These are phyloP conservation scores for Huso huso DNA, from an alignment of 2,797 vertebrate genomes.

Conservation along the genomic window DNA sequence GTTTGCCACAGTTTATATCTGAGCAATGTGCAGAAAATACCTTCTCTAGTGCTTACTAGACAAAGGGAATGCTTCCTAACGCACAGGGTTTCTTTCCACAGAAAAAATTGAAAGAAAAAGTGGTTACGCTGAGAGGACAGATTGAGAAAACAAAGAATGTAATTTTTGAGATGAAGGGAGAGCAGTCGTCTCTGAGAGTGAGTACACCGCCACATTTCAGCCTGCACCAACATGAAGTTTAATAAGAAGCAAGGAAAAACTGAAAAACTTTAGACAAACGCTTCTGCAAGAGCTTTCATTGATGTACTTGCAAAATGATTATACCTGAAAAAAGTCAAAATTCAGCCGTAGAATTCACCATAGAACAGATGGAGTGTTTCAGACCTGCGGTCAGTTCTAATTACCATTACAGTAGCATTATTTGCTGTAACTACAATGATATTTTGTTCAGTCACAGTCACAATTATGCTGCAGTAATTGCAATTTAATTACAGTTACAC, in stretches of 20 bases:
- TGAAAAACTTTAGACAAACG: no score
- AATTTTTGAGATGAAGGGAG: constrained; percentile 48
- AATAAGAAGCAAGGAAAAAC: not conserved
- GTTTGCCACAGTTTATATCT: not conserved
- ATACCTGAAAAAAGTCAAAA: no score
- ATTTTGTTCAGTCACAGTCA: no score
- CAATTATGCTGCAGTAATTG: no score
- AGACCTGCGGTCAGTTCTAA: no score
- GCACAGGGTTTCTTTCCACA: constrained; percentile 34
- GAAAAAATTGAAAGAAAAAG: constrained; percentile 49
- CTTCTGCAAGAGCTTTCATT: not conserved
- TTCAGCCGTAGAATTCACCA: no score
- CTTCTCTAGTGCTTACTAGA: not conserved
- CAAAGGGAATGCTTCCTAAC: not conserved
- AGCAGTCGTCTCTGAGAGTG: constrained; percentile 61
- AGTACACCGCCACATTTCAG: constrained; percentile 20
- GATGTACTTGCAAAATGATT: not conserved
- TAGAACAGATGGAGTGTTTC: no score
- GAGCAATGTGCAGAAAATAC: not conserved
- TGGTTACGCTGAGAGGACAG: constrained; percentile 56
- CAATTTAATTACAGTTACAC: no score
- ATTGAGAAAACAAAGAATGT: constrained; percentile 47
- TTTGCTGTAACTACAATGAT: no score
- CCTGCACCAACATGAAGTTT: no score
- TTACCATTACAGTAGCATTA: no score